Evolutionary conservation across 1,140 invertebrate species (phyloP).

Genomic region (Zaprionus vittiger): DNA sequence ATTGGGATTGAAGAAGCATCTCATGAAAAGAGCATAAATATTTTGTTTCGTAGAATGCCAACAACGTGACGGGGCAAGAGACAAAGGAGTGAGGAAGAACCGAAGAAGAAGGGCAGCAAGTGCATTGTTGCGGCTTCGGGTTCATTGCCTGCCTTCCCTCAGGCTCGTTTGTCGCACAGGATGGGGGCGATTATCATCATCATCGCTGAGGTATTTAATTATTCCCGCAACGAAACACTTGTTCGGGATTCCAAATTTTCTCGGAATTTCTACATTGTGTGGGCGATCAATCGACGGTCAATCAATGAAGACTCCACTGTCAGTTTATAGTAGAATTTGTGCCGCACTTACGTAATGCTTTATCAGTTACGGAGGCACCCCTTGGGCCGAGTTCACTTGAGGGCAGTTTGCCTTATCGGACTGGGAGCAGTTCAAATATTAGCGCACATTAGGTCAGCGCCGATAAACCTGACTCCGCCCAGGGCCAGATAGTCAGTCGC

Average conservation of each 20-base stretch:
- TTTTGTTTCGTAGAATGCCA: conserved; percentile 28
- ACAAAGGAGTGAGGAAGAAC: neutral
- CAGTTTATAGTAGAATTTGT: neutral
- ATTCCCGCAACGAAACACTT: conserved; percentile 69
- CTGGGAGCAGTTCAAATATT: conserved; percentile 62
- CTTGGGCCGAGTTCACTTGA: neutral
- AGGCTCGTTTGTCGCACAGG: conserved; percentile 45
- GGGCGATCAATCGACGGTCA: conserved; percentile 24
- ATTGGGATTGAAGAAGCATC: conserved; percentile 44
- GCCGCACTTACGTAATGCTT: neutral
- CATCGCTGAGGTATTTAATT: conserved; percentile 63
- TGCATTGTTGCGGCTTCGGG: conserved; percentile 19
- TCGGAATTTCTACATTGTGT: conserved; percentile 38
- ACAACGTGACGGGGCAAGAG: conserved; percentile 21
- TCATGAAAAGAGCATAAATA: conserved; percentile 49
- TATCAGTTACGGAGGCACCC: neutral
- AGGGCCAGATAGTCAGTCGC: neutral
- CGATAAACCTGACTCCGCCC: conserved; percentile 50
- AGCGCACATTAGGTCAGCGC: conserved; percentile 67
- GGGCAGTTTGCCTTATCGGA: conserved; percentile 17
- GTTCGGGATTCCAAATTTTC: conserved; percentile 31
- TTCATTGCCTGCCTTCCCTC: conserved; percentile 36
- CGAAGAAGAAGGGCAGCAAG: neutral
- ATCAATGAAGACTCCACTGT: conserved; percentile 9
- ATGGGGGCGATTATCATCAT: conserved; percentile 41